These are phyloP conservation scores for Stenolophus ochropezus DNA, from an alignment of 2,888 invertebrate species.

Conservation along the genomic window DNA sequence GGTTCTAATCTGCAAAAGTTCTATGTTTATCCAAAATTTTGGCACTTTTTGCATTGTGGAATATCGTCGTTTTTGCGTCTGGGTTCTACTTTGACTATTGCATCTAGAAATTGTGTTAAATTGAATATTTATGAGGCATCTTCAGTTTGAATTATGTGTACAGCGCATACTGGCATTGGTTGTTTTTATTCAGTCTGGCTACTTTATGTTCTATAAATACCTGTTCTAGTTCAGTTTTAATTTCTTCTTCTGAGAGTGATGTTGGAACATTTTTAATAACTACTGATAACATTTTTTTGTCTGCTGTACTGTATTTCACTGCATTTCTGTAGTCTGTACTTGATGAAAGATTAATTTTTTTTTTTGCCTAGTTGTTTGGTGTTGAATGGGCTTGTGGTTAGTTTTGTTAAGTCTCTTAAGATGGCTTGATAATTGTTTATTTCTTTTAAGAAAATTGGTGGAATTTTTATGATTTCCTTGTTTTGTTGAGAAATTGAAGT, in stretches of 20 bases:
- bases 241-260: constrained; percentile 38
- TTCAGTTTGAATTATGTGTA: background rate
- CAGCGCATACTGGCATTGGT: constrained; percentile 9
- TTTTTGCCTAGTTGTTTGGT: constrained; percentile 18
- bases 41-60: constrained; percentile 27
- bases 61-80: constrained; percentile 18
- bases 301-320: background rate
- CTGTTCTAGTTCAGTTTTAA: constrained; percentile 6
- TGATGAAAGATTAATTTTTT: constrained; percentile 8
- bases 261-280: constrained; percentile 1
- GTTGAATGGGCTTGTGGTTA: background rate
- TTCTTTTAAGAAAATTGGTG: constrained; percentile 23
- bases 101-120: constrained; percentile 13
- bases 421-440: constrained; percentile 2
- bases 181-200: constrained; percentile 22
- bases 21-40: constrained; percentile 24
- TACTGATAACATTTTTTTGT: background rate
- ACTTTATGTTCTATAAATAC: background rate
- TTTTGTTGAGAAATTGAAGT: background rate
- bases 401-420: background rate
- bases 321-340: constrained; percentile 25
- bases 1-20: constrained; percentile 2
- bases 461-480: background rate
- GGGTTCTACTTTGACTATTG: constrained; percentile 3
- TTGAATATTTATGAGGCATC: constrained; percentile 19